A percentile compares a stretch with the other conserved stretches of the same genome.
phyloP scores from a whole-genome alignment of 2,888 invertebrate species.

The Crossocerus cetratus region DNA sequence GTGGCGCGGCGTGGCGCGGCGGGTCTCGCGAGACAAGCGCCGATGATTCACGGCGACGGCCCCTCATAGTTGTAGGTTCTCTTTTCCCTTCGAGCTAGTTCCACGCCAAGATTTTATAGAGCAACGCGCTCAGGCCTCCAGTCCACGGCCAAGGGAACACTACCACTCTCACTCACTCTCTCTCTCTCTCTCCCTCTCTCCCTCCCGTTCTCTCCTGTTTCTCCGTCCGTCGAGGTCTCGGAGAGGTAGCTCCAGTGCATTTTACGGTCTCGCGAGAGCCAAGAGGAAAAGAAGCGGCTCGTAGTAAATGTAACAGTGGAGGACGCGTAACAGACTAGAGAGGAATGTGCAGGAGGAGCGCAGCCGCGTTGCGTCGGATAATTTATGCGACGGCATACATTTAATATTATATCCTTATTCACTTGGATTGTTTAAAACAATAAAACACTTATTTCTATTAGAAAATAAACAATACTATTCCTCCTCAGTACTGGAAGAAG shows the following conservation, averaged over 20 bases:
- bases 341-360: slow-evolving; percentile 49
- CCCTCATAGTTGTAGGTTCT: slow-evolving; percentile 16
- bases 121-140: slow-evolving; percentile 15
- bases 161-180: too few species aligned
- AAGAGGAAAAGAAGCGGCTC: slow-evolving; percentile 8
- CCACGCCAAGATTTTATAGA: slow-evolving; percentile 32
- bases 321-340: slow-evolving; percentile 34
- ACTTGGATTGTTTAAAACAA: too few species aligned
- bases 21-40: slow-evolving; percentile 52
- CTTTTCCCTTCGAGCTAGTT: slow-evolving; percentile 26
- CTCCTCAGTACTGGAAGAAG: too few species aligned
- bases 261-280: slow-evolving; percentile 36
- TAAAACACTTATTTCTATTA: too few species aligned
- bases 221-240: slow-evolving; percentile 29
- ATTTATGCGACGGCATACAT: too few species aligned
- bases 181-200: too few species aligned
- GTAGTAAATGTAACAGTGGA: slow-evolving; percentile 42
- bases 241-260: slow-evolving; percentile 33
- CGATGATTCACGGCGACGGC: slow-evolving; percentile 56
- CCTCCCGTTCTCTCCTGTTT: too few species aligned
- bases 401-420: too few species aligned
- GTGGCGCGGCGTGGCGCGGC: too few species aligned
- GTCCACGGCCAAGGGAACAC: slow-evolving; percentile 13
- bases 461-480: too few species aligned
- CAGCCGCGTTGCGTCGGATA: slow-evolving; percentile 64